phyloP scores from a whole-genome alignment of 2,113 vertebrate species.

The Ophiodon elongatus region DNA sequence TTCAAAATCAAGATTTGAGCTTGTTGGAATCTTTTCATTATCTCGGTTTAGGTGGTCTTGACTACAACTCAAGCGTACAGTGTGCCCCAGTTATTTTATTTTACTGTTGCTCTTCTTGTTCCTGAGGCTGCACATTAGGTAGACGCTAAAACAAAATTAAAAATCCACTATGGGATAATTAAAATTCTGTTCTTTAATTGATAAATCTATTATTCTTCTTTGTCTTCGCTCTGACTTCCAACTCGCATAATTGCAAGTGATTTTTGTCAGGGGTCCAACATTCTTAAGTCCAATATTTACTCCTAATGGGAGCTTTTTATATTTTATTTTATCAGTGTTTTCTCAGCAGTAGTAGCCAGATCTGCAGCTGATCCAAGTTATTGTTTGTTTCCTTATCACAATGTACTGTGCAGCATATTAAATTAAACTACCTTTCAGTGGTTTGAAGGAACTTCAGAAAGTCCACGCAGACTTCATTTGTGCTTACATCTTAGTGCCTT shows the following conservation, averaged over 20 bases:
- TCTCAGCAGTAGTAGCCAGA: not conserved
- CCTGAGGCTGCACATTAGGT: constrained; percentile 20
- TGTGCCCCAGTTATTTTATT: not conserved
- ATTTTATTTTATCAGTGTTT: not conserved
- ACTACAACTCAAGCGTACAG: not conserved
- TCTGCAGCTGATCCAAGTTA: constrained; percentile 31
- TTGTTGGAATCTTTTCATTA: constrained; percentile 4
- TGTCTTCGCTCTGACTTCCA: constrained; percentile 34
- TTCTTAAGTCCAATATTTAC: constrained; percentile 28
- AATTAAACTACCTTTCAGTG: not conserved
- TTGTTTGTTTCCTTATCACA: not conserved
- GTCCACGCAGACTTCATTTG: not conserved
- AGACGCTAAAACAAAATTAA: constrained; percentile 17
- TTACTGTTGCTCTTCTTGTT: not conserved
- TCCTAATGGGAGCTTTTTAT: constrained; percentile 32
- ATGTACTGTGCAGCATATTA: not conserved
- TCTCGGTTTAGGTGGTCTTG: not conserved
- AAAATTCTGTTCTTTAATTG: constrained; percentile 29
- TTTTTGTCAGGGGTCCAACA: constrained; percentile 45
- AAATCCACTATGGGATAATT: constrained; percentile 36
- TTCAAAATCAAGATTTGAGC: not conserved
- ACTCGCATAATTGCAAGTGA: constrained; percentile 34
- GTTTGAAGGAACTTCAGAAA: not conserved
- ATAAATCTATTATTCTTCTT: constrained; percentile 35
- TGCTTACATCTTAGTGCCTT: not conserved